Base-by-base conservation (phyloP, 2,113 vertebrate genomes). In the Anolis carolinensis region DNA sequence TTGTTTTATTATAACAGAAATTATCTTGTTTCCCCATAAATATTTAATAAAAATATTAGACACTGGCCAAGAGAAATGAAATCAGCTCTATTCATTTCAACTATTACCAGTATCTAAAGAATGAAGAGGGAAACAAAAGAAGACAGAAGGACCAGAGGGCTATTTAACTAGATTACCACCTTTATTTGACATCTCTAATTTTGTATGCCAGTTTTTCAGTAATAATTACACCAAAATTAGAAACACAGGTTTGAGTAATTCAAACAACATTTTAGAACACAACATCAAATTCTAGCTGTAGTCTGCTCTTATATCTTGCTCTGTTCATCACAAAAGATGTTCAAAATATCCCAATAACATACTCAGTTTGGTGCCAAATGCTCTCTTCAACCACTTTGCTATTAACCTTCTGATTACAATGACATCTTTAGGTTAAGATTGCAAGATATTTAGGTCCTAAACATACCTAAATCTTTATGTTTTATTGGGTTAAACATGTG, bases 101-200 rank as follows among this genome's bases (percentile, higher is more conserved):
- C 30, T 67, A 25, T 55, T 68, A 67, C n/a, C 23, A 27, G 55
- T 52, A 68, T 39, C 67, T 52, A 25, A 68, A 67, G 32, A 32
- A 27, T 55, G 23, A 30, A 65, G 48, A n/a, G 32, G 25, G 18
- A 78, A 85, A 68, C 70, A 30, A 23, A 55, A n/a, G 63, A 68
- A 70, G 52, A 59, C 16, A 79, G 63, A 79, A n/a, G 32, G 75
- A 84, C 75, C 16, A 32, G 70, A 89, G 34, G 55, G 25, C 84
- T 63, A 44, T 25, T 92, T 87, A 89, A 92, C 90, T 1, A 86
- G 44, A 84, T 72, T 55, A 63, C 86, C 39, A 87, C 52, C 55
- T 36, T 25, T 74, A 88, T 88, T 87, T 84, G 88, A 89, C 25
- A 83, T 20, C 20, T 59, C 68, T 90, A 75, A 34, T 82, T 90